These are phyloP conservation scores for Enteromius argenteus DNA, from an alignment of 2,797 vertebrate genomes.

Conservation along the genomic window DNA sequence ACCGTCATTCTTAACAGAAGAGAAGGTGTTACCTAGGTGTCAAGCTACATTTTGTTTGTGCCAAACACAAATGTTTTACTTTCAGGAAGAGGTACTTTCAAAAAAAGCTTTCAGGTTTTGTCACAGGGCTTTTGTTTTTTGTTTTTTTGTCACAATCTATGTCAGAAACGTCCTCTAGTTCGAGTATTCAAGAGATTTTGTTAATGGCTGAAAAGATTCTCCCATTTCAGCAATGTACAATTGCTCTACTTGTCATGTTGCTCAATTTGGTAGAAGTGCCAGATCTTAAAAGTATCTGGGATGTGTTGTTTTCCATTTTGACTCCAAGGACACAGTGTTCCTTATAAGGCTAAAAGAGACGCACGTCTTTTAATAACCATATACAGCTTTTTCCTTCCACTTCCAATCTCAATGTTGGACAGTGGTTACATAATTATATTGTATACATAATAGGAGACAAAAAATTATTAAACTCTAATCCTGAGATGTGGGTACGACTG, in stretches of 20 bases:
- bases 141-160: neutral
- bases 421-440: neutral
- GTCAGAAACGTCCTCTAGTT: neutral
- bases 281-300: neutral
- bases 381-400: neutral
- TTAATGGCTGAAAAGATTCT: neutral
- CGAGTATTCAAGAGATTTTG: neutral
- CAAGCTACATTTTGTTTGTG: neutral
- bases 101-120: slow-evolving; percentile 3
- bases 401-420: neutral
- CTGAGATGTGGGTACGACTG: neutral
- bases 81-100: neutral
- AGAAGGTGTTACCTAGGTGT: slow-evolving; percentile 4
- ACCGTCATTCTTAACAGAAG: neutral
- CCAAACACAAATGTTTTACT: neutral
- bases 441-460: neutral
- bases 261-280: neutral
- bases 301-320: neutral
- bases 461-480: neutral
- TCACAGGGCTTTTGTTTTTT: neutral
- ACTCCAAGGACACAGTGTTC: neutral
- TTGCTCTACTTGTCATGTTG: neutral
- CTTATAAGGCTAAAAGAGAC: neutral
- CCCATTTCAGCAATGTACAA: neutral
- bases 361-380: neutral